Base-by-base conservation (phyloP, 1,140 invertebrate genomes). In the Hesperophylax magnus region DNA sequence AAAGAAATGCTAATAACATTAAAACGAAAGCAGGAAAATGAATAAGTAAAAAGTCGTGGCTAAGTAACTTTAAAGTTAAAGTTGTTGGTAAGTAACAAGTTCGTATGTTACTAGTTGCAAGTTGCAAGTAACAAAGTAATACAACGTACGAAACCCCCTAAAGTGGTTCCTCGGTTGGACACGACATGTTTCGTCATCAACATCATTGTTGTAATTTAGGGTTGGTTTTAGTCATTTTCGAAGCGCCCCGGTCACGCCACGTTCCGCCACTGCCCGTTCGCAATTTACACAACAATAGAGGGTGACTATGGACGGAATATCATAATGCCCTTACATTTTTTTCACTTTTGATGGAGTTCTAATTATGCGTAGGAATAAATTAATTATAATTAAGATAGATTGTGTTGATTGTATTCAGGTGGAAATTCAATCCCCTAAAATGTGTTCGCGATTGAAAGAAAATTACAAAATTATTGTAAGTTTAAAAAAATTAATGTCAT, bases 311-410 rank as follows among this genome's bases (percentile, higher is more conserved):
- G 31, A 54, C 54, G 71, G 53, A 58, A 75, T 76, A 34, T 60
- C 72, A 60, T 76, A 76, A 76, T 76, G 72, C 60, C 72, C 27
- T 52, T 53, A 76, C 31, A 39, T 76, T 58, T 52, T 75, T 76
- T 76, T 61, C 56, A 58, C 52, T 69, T 65, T 78, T 82, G 74
- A 77, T 80, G 78, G 81, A 77, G 75, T 82, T 67, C 71, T 79
- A 82, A 82, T 82, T 82, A 82, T 58, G 60, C 78, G 22, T 71
- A 52, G 39, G 81, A 79, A 82, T 82, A 82, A 79, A 82, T 82
- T 82, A 79, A 82, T 79, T 79, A 61, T 79, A 80, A 82, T 80
- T 82, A 34, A 79, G 81, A 82, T 79, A 63, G 77, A 79, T 79
- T 63, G 72, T 79, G 34, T 24, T 39, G 78, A 78, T 78, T 67